Conservation (phyloP, 2,113 vertebrate species). For the crab-eating macaque (Macaca fascicularis) region DNA sequence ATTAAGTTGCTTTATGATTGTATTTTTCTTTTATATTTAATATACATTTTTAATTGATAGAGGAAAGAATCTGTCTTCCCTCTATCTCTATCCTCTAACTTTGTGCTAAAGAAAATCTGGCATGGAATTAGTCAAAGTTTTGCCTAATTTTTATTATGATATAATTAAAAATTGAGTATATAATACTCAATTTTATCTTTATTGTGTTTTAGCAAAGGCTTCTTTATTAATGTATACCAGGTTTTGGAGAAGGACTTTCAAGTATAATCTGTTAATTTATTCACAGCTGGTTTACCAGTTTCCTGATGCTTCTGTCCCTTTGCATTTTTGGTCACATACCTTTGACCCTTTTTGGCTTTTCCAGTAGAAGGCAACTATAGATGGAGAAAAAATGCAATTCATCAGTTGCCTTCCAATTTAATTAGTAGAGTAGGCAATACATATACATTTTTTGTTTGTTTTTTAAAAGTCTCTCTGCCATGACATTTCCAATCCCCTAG, state of each 20-base stretch:
- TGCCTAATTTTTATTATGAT: not conserved
- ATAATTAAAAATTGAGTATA: not conserved
- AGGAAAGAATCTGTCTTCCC: not conserved
- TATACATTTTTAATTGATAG: not conserved
- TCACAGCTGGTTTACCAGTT: not conserved
- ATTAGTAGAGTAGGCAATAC: not conserved
- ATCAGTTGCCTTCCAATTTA: not conserved
- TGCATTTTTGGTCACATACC: not conserved
- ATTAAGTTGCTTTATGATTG: not conserved
- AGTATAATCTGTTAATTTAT: not conserved
- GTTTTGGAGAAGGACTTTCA: not conserved
- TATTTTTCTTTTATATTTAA: not conserved
- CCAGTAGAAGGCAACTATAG: constrained; percentile 10
- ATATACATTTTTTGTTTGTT: not conserved
- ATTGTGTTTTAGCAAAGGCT: not conserved
- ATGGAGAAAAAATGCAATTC: not conserved
- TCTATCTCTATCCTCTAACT: no score
- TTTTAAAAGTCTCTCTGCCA: not conserved
- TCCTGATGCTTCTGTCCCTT: not conserved
- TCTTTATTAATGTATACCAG: not conserved
- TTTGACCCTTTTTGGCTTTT: not conserved
- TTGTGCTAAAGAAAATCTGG: not conserved
- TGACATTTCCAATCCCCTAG: not conserved
- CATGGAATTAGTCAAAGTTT: not conserved
- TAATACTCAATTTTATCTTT: not conserved